Evolutionary conservation across 2,888 invertebrate species (phyloP), one percentile per base, ranked within the genome.

Genomic region (Epicampocera succincta): DNA sequence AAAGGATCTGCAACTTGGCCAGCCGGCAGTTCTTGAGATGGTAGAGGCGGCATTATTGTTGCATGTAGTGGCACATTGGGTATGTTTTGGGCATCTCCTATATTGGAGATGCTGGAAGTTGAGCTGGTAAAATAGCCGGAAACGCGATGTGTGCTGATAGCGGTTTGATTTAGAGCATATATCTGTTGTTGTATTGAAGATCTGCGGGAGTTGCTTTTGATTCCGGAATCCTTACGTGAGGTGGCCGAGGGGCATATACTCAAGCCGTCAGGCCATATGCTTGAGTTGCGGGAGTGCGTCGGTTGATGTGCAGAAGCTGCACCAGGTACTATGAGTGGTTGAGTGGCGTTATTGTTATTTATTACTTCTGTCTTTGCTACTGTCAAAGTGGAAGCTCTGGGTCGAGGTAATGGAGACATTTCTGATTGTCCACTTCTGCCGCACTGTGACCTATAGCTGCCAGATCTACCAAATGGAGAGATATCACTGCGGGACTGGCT

Each of bases 121-220:
- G 96, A 96, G 75, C 96, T 96, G 3, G 96, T 97, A 89, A 96
- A 97, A 91, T 97, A 97, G 19, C 96, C 97, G 40, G 97, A 97
- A 1, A 96, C 96, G 42, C 97, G 93, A 85, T 96, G 96, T 80
- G 94, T 94, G 87, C 96, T 92, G 84, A 95, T 93, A 85, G 96
- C 95, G 54, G 94, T 94, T 86, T 95, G 95, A 33, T 93, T 94
- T 68, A 94, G 90, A 80, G 92, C 88, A 87, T 90, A 89, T 85
- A 96, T 96, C 93, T 96, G 96, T 86, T 96, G 96, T 87, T 95
- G 95, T 88, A 96, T 96, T 88, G 96, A 96, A 86, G 96, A 96
- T 78, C 96, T 92, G 3, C 96, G 92, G 86, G 96, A 96, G 73
- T 95, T 96, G 89, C 96, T 96, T 86, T 95, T 93, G 78, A 97